Evolutionary conservation across 2,888 invertebrate species (phyloP).

Genomic region (Ceriagrion tenellum): DNA sequence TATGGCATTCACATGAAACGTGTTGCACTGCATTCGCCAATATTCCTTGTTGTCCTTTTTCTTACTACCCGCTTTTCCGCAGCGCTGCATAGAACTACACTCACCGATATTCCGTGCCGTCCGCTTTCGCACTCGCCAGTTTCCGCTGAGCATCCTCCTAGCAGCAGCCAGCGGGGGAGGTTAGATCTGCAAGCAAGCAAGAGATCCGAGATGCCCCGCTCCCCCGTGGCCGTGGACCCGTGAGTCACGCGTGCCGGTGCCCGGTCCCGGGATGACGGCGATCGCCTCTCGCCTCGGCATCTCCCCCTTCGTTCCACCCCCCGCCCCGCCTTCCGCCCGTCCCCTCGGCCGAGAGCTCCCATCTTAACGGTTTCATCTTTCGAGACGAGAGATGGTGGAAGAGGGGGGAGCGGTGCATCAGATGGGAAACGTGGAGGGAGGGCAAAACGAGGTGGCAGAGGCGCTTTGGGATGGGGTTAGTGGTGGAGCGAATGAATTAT

Average conservation of each 20-base stretch:
- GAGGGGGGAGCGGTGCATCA: neutral
- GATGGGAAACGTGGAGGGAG: neutral
- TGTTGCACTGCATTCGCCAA: too few relatives aligned
- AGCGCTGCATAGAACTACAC: too few relatives aligned
- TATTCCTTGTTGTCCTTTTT: too few relatives aligned
- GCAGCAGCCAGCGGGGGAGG: too few relatives aligned
- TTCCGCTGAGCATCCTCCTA: too few relatives aligned
- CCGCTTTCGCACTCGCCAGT: too few relatives aligned
- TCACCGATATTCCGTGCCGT: too few relatives aligned
- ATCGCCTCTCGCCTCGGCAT: neutral
- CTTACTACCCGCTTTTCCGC: too few relatives aligned
- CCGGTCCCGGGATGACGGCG: neutral
- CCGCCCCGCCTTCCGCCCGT: neutral
- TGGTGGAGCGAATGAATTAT: constrained; percentile 21
- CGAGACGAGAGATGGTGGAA: neutral
- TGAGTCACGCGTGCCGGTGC: neutral
- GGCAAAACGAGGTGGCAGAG: neutral
- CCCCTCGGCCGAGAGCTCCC: neutral
- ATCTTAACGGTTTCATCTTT: constrained; percentile 12
- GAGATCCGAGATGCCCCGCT: too few relatives aligned
- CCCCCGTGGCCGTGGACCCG: neutral
- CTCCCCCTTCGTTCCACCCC: neutral
- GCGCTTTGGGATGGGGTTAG: neutral
- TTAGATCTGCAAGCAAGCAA: too few relatives aligned
- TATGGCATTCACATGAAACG: too few relatives aligned